Evolutionary conservation across 1,140 invertebrate species (phyloP).

Genomic region (Pseudobourletiella spinata): DNA sequence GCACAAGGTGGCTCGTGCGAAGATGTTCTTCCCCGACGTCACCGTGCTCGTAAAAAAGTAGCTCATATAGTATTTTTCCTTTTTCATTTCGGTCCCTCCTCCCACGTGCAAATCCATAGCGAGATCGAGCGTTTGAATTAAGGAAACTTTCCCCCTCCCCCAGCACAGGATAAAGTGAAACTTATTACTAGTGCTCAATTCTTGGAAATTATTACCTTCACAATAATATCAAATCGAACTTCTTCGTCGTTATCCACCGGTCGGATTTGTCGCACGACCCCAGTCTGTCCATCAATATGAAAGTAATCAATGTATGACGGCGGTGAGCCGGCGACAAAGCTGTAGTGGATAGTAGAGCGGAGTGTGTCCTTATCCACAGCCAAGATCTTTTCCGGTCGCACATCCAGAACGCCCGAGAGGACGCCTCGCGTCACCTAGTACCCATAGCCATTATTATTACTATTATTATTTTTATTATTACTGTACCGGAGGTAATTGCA

Average conservation of each 20-base stretch:
- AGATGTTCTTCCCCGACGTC: no score
- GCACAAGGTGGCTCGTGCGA: no score
- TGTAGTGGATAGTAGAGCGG: constrained; percentile 67
- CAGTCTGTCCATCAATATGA: constrained; percentile 63
- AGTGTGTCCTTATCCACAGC: constrained; percentile 80
- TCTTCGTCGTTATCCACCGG: constrained; percentile 66
- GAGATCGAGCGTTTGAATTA: no score
- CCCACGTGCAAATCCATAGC: no score
- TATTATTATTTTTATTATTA: no score
- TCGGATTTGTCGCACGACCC: constrained; percentile 66
- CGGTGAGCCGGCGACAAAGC: constrained; percentile 67
- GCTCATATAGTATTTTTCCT: no score
- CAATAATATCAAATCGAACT: constrained; percentile 61
- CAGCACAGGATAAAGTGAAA: no score
- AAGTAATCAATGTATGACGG: constrained; percentile 68
- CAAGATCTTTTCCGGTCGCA: constrained; percentile 78
- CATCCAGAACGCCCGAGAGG: constrained; percentile 65
- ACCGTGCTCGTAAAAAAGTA: no score
- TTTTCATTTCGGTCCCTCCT: no score
- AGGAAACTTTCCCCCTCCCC: no score
- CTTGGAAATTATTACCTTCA: constrained; percentile 50
- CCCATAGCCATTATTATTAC: background rate
- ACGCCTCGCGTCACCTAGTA: constrained; percentile 67
- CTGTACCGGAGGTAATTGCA: no score
- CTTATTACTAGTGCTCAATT: no score